A percentile compares a stretch with the other conserved stretches of the same genome.
These are phyloP conservation scores for Maylandia zebra DNA, from an alignment of 2,113 vertebrate genomes.

Conservation along the genomic window DNA sequence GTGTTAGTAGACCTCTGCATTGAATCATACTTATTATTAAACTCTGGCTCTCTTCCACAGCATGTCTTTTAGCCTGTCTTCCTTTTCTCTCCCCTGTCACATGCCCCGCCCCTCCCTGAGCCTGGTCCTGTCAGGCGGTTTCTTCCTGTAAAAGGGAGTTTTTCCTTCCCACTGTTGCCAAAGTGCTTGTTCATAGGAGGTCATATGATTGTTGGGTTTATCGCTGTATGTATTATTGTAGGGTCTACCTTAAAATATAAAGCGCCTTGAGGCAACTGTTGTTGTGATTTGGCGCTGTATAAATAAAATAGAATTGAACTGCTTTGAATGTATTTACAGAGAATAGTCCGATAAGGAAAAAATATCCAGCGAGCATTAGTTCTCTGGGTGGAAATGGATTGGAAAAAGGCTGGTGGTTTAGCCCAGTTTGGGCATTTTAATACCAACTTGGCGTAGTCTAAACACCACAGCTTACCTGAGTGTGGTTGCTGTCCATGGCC, in stretches of 20 bases:
- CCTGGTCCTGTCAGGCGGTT: background rate
- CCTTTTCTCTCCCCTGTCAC: background rate
- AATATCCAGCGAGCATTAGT: background rate
- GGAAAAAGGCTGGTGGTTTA: background rate
- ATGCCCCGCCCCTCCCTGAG: accelerated
- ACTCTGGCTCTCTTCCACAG: accelerated
- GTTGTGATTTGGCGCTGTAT: background rate
- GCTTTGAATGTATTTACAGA: background rate
- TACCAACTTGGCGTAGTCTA: background rate
- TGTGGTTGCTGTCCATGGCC: background rate
- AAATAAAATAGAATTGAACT: background rate
- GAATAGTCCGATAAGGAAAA: background rate
- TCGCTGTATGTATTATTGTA: background rate
- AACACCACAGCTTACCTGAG: background rate
- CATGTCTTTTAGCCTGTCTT: background rate
- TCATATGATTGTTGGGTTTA: background rate
- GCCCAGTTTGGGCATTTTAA: background rate
- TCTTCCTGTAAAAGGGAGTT: background rate
- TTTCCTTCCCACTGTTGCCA: background rate
- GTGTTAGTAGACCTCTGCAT: background rate
- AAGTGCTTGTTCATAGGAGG: background rate
- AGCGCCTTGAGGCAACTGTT: background rate
- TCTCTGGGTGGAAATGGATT: background rate
- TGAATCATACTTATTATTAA: background rate
- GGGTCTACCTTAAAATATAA: background rate